phyloP scores from a whole-genome alignment of 2,888 invertebrate genomes.

The Apodemia duryi region DNA sequence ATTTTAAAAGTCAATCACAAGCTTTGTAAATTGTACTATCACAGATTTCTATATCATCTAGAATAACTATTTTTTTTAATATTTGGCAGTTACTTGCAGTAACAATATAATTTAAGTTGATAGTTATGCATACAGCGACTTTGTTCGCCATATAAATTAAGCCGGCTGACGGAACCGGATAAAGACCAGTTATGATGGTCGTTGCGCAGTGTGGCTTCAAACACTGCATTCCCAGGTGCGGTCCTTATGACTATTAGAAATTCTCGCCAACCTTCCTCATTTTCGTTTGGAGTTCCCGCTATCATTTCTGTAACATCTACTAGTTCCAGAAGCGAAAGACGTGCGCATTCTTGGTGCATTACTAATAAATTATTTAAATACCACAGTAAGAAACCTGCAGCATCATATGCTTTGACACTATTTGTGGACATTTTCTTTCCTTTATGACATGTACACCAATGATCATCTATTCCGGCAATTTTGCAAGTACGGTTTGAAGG shows the following conservation, averaged over 20 bases:
- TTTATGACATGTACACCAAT: slow-evolving; percentile 94
- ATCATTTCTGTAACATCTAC: slow-evolving; percentile 83
- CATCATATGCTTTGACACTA: slow-evolving; percentile 75
- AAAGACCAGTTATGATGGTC: slow-evolving; percentile 60
- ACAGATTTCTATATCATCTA: slow-evolving; percentile 29
- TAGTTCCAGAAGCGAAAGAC: slow-evolving; percentile 80
- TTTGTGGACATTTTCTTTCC: slow-evolving; percentile 76
- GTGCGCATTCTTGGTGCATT: slow-evolving; percentile 82
- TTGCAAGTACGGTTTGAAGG: slow-evolving; percentile 86
- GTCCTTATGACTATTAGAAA: slow-evolving; percentile 82
- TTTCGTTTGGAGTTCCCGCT: slow-evolving; percentile 52
- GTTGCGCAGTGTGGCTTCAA: slow-evolving; percentile 87
- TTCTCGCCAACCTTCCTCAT: slow-evolving; percentile 74
- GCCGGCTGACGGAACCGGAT: slow-evolving; percentile 86
- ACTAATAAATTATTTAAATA: slow-evolving; percentile 82
- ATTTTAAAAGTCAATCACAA: slow-evolving; percentile 13
- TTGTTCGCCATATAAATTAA: slow-evolving; percentile 90
- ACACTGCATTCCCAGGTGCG: slow-evolving; percentile 83
- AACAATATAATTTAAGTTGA: slow-evolving; percentile 88
- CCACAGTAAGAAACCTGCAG: slow-evolving; percentile 80
- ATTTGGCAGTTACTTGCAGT: slow-evolving; percentile 64
- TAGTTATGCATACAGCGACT: slow-evolving; percentile 87
- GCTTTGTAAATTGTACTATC: slow-evolving; percentile 28
- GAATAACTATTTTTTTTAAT: slow-evolving; percentile 24
- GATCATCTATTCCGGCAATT: slow-evolving; percentile 86